Conservation (phyloP, 2,797 vertebrate species). For the Mormyrops boulengeri region DNA sequence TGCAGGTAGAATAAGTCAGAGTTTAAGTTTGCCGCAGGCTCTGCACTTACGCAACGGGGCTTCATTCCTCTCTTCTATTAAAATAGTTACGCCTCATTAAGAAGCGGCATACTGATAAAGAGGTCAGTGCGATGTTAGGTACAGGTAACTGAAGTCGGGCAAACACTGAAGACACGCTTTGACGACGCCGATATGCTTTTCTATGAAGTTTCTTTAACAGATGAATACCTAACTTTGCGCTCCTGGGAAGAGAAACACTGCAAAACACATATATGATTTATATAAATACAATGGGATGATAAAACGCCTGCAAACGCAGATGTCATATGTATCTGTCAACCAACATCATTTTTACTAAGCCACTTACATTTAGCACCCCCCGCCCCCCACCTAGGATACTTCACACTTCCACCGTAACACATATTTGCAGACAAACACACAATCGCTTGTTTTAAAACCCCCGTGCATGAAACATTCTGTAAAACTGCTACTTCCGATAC, state of each 20-base stretch:
- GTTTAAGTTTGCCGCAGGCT: conserved; percentile 47
- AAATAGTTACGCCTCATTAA: conserved; percentile 44
- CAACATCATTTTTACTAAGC: conserved; percentile 56
- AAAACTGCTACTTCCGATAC: conserved; percentile 71
- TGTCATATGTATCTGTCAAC: conserved; percentile 64
- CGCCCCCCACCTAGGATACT: conserved; percentile 29
- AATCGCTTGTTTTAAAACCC: conserved; percentile 77
- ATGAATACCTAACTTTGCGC: background rate
- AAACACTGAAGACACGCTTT: background rate
- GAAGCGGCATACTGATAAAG: conserved; percentile 21
- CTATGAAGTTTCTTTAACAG: background rate
- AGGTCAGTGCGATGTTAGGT: background rate
- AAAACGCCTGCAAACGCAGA: conserved; percentile 52
- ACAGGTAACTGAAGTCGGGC: background rate
- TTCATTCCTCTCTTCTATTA: conserved; percentile 44
- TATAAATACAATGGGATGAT: background rate
- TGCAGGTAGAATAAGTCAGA: conserved; percentile 43
- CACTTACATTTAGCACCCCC: conserved; percentile 48
- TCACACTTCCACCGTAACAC: conserved; percentile 27
- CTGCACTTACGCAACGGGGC: conserved; percentile 43
- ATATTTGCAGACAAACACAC: conserved; percentile 54
- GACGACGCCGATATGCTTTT: background rate
- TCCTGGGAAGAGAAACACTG: background rate
- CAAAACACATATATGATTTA: background rate
- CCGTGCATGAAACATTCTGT: conserved; percentile 64